Conservation (phyloP, 1,140 invertebrate species). For the Drosophila bifasciata region DNA sequence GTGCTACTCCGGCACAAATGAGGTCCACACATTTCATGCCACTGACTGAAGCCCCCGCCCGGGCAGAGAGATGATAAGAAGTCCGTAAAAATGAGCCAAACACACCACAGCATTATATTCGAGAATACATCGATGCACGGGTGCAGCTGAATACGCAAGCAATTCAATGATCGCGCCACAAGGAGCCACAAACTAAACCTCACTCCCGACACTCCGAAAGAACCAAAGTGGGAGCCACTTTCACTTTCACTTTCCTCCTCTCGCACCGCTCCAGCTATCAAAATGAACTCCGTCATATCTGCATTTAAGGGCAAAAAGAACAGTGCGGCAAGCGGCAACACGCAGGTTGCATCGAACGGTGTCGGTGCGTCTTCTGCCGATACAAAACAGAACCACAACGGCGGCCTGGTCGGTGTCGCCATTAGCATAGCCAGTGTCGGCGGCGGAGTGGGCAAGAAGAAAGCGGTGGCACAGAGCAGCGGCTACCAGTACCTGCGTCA, state of each 20-base stretch:
- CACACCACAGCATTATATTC: background rate
- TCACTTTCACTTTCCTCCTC: background rate
- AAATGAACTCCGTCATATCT: conserved; percentile 84
- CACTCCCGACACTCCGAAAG: background rate
- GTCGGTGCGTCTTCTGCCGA: background rate
- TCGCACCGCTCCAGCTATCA: conserved; percentile 24
- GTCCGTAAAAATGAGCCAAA: conserved; percentile 11
- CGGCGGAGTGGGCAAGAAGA: conserved; percentile 58
- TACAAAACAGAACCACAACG: conserved; percentile 32
- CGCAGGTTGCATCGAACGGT: conserved; percentile 12
- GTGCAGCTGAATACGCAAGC: conserved; percentile 29
- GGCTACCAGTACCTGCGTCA: conserved; percentile 81
- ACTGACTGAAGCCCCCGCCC: background rate
- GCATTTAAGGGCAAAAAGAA: conserved; percentile 83
- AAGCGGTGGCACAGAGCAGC: conserved; percentile 69
- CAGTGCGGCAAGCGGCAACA: conserved; percentile 28
- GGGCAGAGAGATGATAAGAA: conserved; percentile 12
- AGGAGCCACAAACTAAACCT: conserved; percentile 9
- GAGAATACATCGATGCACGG: background rate
- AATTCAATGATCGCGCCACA: conserved; percentile 45
- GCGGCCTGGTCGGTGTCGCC: conserved; percentile 34
- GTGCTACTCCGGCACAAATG: conserved; percentile 4
- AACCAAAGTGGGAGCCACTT: conserved; percentile 4
- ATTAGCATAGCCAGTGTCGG: conserved; percentile 53
- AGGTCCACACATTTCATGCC: conserved; percentile 11